Percentiles rank a stretch among this genome's conserved stretches.
These are phyloP conservation scores for Amazona vittata DNA, from an alignment of 2,113 vertebrate genomes.

Conservation along the genomic window DNA sequence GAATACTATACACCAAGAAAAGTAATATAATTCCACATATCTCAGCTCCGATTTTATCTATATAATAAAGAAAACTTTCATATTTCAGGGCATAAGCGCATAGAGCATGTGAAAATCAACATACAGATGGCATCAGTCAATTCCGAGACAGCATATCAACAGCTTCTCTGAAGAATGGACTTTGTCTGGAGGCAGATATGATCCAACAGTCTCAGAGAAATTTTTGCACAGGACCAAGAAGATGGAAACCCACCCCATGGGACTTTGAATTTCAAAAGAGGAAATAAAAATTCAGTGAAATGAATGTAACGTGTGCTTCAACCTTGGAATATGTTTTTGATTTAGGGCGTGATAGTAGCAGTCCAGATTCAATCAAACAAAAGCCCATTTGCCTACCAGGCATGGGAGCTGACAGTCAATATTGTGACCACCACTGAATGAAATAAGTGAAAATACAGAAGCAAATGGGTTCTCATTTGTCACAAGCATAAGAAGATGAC, in stretches of 20 bases:
- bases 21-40: background rate
- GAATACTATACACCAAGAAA: background rate
- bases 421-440: background rate
- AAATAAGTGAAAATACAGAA: background rate
- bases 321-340: background rate
- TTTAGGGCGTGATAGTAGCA: background rate
- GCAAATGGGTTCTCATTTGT: background rate
- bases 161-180: background rate
- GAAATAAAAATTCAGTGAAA: background rate
- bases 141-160: background rate
- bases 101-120: background rate
- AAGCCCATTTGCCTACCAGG: background rate
- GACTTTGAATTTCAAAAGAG: background rate
- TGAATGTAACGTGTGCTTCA: background rate
- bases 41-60: slow-evolving; percentile 36
- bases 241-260: background rate
- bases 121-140: background rate
- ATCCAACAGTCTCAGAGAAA: background rate
- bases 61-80: background rate
- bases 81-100: background rate
- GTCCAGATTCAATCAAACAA: background rate
- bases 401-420: background rate
- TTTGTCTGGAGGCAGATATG: background rate
- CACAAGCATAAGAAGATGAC: background rate
- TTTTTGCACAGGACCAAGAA: background rate